Base-by-base conservation (phyloP, 2,888 invertebrate genomes). In the Meiosimyza decipiens region DNA sequence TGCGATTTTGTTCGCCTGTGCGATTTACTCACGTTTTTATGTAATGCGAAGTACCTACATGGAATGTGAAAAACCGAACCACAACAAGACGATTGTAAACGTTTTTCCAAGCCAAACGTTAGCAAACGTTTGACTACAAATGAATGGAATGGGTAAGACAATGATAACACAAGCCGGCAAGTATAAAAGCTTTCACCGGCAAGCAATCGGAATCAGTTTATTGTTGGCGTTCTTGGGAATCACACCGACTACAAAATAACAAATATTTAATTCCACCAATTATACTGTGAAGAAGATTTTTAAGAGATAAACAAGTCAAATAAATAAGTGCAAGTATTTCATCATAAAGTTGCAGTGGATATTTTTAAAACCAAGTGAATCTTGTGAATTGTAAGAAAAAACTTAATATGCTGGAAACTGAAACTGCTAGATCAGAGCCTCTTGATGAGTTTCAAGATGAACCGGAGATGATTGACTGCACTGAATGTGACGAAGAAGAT, bases 141-240 rank as follows among this genome's bases (percentile, higher is more conserved):
- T 47, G n/a, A 18, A 12, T 50, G 12, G 54, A 51, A 28, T 22
- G 22, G 67, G 57, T 18, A 55, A 28, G 28, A 6, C 47, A 75
- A 76, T 79, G 75, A 73, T 75, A 76, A 52, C 66, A 76, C 74
- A 71, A 72, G 75, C 71, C 62, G 47, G 22, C 65, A 51, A 54
- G 49, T 81, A 81, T 81, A 81, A 82, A 81, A 81, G 81, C 65
- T 76, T 77, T 79, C 78, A 77, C 80, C 78, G 81, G 79, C 75
- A 12, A 74, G 62, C 65, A 64, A 40, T 51, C 65, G 71, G 60
- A 75, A 79, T 76, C 79, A 82, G 81, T 82, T 67, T 51, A 65
- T 69, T 73, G 75, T 73, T 77, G 57, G 64, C 63, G 22, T 68
- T 59, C 40, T 16, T 18, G 55, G 1, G 7, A 16, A n/a, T 40